These are phyloP conservation scores for Nomada goodeniana DNA, from an alignment of 2,888 invertebrate genomes.

Conservation along the genomic window DNA sequence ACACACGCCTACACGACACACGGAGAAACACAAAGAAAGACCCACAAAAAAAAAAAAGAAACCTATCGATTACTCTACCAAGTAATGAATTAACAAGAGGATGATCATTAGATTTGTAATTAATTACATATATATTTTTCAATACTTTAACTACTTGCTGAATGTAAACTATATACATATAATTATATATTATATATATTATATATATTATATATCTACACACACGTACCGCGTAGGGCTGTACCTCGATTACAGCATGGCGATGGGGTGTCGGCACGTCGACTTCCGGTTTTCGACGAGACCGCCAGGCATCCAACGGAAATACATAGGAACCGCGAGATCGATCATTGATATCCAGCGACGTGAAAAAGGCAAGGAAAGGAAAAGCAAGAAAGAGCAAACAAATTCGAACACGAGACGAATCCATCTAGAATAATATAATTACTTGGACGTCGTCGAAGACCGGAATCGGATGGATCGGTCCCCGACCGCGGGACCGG, in stretches of 20 bases:
- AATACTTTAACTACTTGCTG: conserved; percentile 84
- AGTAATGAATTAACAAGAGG: conserved; percentile 75
- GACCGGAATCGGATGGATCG: conserved; percentile 48
- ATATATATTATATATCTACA: conserved; percentile 71
- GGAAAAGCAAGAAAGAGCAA: neutral
- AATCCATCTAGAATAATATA: neutral
- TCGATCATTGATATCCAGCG: neutral
- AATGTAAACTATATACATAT: conserved; percentile 81
- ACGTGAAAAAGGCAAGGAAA: neutral
- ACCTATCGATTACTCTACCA: conserved; percentile 74
- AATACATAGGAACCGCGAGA: neutral
- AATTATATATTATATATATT: conserved; percentile 72
- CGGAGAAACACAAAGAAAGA: conserved; percentile 52
- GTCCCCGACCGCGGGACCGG: conserved; percentile 27
- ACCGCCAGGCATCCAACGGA: conserved; percentile 4
- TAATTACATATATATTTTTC: conserved; percentile 84
- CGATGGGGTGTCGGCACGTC: conserved; percentile 13
- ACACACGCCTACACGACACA: conserved; percentile 26
- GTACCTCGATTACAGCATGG: conserved; percentile 54
- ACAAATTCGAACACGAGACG: neutral
- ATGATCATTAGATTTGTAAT: conserved; percentile 83
- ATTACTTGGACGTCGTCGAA: conserved; percentile 12
- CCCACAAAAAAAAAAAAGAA: conserved; percentile 63
- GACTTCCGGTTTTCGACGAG: conserved; percentile 11
- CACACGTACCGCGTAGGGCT: conserved; percentile 59